A percentile compares a stretch with the other conserved stretches of the same genome.
Conservation (phyloP, 2,888 invertebrate species). For the Xylota segnis region DNA sequence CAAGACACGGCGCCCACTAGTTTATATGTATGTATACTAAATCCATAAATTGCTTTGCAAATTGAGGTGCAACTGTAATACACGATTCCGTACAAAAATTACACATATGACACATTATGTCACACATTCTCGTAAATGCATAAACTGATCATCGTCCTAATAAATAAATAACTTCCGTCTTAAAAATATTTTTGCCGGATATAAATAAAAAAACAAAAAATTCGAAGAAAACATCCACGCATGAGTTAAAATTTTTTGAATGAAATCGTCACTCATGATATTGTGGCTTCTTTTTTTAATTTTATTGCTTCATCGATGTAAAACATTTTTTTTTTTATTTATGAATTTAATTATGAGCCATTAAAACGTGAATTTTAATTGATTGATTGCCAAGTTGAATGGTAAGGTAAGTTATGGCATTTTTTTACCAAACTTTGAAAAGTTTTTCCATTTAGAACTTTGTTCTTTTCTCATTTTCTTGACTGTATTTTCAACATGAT, state of each 20-base stretch:
- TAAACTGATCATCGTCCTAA: not conserved
- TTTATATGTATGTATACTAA: too few relatives aligned
- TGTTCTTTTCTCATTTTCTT: not conserved
- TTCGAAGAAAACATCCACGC: not conserved
- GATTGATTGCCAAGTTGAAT: conserved; percentile 22
- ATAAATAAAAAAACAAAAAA: conserved; percentile 10
- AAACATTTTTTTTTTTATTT: not conserved
- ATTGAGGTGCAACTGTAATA: too few relatives aligned
- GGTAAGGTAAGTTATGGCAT: not conserved
- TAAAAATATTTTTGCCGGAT: not conserved
- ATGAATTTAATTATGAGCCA: conserved; percentile 3
- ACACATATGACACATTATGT: too few relatives aligned
- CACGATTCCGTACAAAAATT: too few relatives aligned
- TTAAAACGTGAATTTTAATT: conserved; percentile 15
- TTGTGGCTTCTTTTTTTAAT: not conserved
- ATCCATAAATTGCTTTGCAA: too few relatives aligned
- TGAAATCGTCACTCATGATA: conserved; percentile 20
- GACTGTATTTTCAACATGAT: not conserved
- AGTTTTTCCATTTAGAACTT: too few relatives aligned
- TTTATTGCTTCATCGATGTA: conserved; percentile 11
- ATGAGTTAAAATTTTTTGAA: not conserved
- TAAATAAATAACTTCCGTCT: conserved; percentile 7
- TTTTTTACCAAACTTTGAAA: too few relatives aligned
- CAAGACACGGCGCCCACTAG: too few relatives aligned
- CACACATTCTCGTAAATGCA: too few relatives aligned